A percentile compares a stretch with the other conserved stretches of the same genome.
phyloP scores from a whole-genome alignment of 1,140 invertebrate genomes.

The Ganaspis sp. region DNA sequence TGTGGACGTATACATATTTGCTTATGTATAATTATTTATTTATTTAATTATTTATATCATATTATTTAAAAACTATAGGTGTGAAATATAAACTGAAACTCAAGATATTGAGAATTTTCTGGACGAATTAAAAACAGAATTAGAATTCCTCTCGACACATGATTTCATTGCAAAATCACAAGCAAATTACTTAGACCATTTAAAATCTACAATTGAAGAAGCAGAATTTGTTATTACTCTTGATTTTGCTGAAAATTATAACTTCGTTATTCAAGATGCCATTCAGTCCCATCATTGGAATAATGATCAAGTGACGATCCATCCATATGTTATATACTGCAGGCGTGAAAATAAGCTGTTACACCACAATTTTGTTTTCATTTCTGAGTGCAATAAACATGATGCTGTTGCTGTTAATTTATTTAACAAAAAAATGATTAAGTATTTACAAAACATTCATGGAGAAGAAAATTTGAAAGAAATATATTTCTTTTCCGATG shows the following conservation, averaged over 20 bases:
- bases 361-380: constrained; percentile 33
- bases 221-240: neutral
- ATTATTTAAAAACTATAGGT: no score
- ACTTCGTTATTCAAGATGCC: constrained; percentile 57
- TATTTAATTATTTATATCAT: no score
- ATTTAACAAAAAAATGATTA: constrained; percentile 40
- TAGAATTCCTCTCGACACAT: no score
- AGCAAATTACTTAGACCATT: no score
- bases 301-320: constrained; percentile 52
- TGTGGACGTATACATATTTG: no score
- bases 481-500: constrained; percentile 47
- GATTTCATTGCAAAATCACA: no score
- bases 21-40: no score
- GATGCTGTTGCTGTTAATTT: constrained; percentile 43
- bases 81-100: no score
- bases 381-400: constrained; percentile 39
- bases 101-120: no score
- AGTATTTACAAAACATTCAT: constrained; percentile 39
- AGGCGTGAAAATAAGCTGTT: constrained; percentile 26
- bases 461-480: constrained; percentile 39
- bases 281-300: constrained; percentile 56
- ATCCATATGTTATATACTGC: constrained; percentile 50
- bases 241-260: constrained; percentile 32
- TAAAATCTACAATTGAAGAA: neutral
- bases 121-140: no score